Evolutionary conservation across 2,797 vertebrate genomes (phyloP).

Genomic region (Brachyalestes nurse): DNA sequence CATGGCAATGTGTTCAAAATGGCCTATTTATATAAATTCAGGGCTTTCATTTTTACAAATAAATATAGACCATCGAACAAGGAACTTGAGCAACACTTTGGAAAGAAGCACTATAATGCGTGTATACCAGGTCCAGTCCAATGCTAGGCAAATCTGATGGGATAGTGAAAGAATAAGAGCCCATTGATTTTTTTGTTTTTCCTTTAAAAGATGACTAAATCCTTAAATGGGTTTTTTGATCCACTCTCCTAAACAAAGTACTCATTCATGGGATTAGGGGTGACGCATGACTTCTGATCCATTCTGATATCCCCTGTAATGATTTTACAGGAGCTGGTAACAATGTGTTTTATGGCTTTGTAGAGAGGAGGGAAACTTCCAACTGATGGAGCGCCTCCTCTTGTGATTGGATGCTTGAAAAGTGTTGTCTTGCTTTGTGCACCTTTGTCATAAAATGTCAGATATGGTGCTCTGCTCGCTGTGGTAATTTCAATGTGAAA

Average conservation of each 20-base stretch:
- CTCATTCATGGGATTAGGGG: conserved; percentile 42
- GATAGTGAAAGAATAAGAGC: conserved; percentile 42
- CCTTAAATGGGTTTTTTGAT: conserved; percentile 44
- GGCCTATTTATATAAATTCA: too few relatives aligned
- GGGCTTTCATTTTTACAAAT: background rate
- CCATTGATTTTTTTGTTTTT: conserved; percentile 38
- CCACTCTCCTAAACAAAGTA: conserved; percentile 33
- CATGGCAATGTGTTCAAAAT: background rate
- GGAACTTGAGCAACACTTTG: background rate
- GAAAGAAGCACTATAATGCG: background rate
- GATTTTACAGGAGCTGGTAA: conserved; percentile 25
- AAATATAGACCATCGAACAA: background rate
- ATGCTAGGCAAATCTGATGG: conserved; percentile 19
- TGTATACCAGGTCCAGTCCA: background rate
- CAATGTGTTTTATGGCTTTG: conserved; percentile 33
- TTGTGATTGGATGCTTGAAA: conserved; percentile 35
- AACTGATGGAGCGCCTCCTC: conserved; percentile 7
- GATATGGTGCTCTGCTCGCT: background rate
- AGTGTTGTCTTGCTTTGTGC: conserved; percentile 5
- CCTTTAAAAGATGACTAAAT: conserved; percentile 42
- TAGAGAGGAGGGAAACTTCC: background rate
- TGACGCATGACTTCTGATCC: conserved; percentile 48
- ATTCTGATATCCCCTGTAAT: conserved; percentile 29
- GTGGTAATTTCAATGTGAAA: background rate
- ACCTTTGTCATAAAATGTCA: background rate